Conservation (phyloP, 2,797 vertebrate genomes). For the Pipistrellus kuhlii region DNA sequence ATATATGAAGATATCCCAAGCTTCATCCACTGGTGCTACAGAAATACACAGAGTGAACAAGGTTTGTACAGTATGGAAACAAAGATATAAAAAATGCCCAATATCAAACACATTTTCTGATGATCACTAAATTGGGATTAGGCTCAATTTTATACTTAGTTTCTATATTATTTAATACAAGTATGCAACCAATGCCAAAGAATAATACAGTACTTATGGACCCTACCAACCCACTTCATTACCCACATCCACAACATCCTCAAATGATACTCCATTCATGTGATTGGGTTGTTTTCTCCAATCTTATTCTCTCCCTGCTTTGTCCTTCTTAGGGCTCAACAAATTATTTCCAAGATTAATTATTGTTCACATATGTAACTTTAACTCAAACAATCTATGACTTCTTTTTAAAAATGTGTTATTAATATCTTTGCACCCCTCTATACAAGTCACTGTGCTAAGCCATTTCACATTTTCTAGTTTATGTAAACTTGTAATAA, state of each 20-base stretch:
- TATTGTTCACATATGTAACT: not conserved
- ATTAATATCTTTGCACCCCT: not conserved
- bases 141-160: not conserved
- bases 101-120: not conserved
- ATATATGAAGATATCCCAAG: not conserved
- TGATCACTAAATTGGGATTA: not conserved
- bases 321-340: not conserved
- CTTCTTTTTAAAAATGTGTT: not conserved
- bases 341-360: not conserved
- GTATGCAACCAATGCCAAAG: not conserved
- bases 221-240: not conserved
- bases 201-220: not conserved
- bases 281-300: not conserved
- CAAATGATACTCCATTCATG: too few relatives aligned
- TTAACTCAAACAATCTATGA: not conserved
- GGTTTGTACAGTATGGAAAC: not conserved
- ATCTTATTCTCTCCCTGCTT: not conserved
- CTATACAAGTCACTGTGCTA: not conserved
- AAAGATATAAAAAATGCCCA: not conserved
- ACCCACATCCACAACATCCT: not conserved
- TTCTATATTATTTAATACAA: not conserved
- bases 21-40: not conserved
- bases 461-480: not conserved
- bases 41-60: not conserved
- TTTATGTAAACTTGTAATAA: constrained; percentile 14